Percentiles rank a stretch among this genome's conserved stretches.
Evolutionary conservation across 2,797 vertebrate species (phyloP).

Genomic region (Nasua narica): DNA sequence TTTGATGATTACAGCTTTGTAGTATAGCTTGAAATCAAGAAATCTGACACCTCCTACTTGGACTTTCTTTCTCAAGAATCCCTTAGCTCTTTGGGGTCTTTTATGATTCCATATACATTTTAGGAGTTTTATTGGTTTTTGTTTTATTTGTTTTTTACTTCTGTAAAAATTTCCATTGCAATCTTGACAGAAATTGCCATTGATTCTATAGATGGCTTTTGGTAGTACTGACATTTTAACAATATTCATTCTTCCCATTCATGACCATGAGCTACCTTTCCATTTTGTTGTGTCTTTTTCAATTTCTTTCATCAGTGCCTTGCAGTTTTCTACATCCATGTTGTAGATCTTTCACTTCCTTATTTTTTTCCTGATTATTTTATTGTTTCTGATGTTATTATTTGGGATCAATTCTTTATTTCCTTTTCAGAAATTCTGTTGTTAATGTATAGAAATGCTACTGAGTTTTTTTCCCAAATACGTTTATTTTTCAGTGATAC

Average conservation of each 20-base stretch:
- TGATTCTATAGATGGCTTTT: not conserved
- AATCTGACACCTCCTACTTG: not conserved
- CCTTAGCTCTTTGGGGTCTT: not conserved
- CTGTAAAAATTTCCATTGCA: not conserved
- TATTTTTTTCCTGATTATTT: not conserved
- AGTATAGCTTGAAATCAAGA: not conserved
- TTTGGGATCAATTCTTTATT: not conserved
- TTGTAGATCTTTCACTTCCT: not conserved
- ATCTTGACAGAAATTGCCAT: not conserved
- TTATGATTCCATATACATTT: not conserved
- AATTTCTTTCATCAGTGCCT: not conserved
- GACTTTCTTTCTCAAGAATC: not conserved
- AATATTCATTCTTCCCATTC: not conserved
- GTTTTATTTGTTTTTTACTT: not conserved
- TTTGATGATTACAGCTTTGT: not conserved
- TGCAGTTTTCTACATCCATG: not conserved
- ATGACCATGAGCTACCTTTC: not conserved
- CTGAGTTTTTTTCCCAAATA: too few species aligned
- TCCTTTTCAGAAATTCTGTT: not conserved
- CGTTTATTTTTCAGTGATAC: too few species aligned
- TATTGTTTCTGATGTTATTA: not conserved
- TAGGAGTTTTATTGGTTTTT: not conserved
- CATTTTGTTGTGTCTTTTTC: not conserved
- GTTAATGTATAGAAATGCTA: not conserved
- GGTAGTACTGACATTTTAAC: not conserved